Base-by-base conservation (phyloP, 2,888 invertebrate genomes). In the Gryllus longicercus region DNA sequence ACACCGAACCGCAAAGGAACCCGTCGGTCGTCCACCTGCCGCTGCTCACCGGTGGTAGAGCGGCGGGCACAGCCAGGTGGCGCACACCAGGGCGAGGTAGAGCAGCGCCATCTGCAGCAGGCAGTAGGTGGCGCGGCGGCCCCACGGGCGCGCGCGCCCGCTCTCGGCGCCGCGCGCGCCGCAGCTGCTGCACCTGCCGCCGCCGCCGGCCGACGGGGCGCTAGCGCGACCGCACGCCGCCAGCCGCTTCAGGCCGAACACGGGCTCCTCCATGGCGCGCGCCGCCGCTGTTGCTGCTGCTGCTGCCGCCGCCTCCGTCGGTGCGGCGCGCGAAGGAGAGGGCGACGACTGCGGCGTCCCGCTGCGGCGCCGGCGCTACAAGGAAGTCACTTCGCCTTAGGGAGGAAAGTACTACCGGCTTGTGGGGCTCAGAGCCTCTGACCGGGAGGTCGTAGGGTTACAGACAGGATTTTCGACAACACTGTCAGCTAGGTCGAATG, bases 41-140 rank as follows among this genome's bases (percentile, higher is more conserved):
- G 77, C 16, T 11, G 50, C 81, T 86, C 85, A 86, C 86, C 86
- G 85, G 82, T 85, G 85, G 85, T 50, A 85, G 83, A 81, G 84
- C 84, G 77, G 83, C 82, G 75, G 85, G 85, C 82, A 86, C 82
- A 82, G 85, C 86, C 85, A 86, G 23, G 85, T 83, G 77, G 84
- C 84, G 51, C 84, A 85, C 63, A 85, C 82, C 79, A 85, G 83
- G 16, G 84, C 82, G 63, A 86, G 81, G 82, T 86, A 86, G 79
- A 85, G 83, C 38, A 84, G 83, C 2, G 85, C 84, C n/a, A 84
- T 85, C 77, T 85, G 86, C 76, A 86, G 83, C 63, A 85, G 83
- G 79, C 85, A 84, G 80, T 83, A 84, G 11, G 84, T 79, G 25
- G 84, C 77, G 84, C 83, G 78, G 82, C 83, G 75, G 83, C 82